Conservation (phyloP, 64 coral and sea anemone species). For the Anthopleura sola region DNA sequence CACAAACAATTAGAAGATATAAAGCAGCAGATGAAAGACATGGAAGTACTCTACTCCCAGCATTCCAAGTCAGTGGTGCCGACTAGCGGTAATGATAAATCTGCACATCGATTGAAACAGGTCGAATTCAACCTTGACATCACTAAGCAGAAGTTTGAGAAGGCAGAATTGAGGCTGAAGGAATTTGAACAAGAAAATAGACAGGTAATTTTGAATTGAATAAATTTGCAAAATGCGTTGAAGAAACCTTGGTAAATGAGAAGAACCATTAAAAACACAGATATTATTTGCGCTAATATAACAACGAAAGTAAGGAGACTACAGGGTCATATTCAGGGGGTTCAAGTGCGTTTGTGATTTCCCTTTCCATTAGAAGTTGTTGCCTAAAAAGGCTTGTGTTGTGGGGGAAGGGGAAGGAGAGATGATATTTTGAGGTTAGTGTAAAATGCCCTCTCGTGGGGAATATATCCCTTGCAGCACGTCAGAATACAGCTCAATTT, state of each 20-base stretch:
- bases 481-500: too few relatives aligned
- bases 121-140: slow-evolving; percentile 39
- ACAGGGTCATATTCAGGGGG: too few relatives aligned
- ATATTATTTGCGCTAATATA: too few relatives aligned
- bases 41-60: slow-evolving; percentile 34
- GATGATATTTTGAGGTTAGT: too few relatives aligned
- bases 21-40: slow-evolving; percentile 38
- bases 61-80: slow-evolving; percentile 21
- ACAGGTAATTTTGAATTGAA: not conserved
- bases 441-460: too few relatives aligned
- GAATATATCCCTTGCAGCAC: too few relatives aligned
- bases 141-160: slow-evolving; percentile 43
- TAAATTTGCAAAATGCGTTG: not conserved
- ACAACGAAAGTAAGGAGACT: too few relatives aligned
- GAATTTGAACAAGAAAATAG: slow-evolving; percentile 46
- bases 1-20: slow-evolving; percentile 36
- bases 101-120: slow-evolving; percentile 35
- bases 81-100: slow-evolving; percentile 15
- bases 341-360: too few relatives aligned
- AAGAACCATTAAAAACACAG: too few relatives aligned
- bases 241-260: not conserved
- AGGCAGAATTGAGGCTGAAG: slow-evolving; percentile 31
- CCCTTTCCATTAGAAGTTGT: too few relatives aligned
- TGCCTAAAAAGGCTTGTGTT: too few relatives aligned
- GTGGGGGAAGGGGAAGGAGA: too few relatives aligned